Evolutionary conservation across 2,113 vertebrate genomes (phyloP), one percentile per base, ranked within the genome.

Genomic region (Chascanopsetta lugubris): DNA sequence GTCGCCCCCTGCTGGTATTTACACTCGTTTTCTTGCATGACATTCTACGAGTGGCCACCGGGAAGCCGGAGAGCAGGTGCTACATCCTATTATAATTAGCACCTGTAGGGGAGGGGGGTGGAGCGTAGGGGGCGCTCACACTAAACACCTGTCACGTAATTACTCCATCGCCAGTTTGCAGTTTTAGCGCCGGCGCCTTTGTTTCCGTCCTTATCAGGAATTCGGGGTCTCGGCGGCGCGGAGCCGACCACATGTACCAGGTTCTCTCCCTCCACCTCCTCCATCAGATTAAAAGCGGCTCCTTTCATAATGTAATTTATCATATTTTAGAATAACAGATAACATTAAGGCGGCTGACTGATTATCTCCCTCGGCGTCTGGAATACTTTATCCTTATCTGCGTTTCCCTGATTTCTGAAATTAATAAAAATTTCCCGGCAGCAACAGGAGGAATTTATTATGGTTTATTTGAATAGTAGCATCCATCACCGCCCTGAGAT

Each of bases 61-160:
- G n/a, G n/a, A n/a, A n/a, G n/a, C n/a, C n/a, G n/a, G n/a, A n/a
- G n/a, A n/a, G n/a, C n/a, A n/a, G n/a, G n/a, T n/a, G n/a, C n/a
- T n/a, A n/a, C n/a, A n/a, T n/a, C n/a, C n/a, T n/a, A n/a, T n/a
- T n/a, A n/a, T n/a, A 22, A 80, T 76, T 32, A 71, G 46, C 32
- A 56, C 66, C 69, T 54, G 25, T 22, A 4, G 57, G 63, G 58
- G 43, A 8, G 29, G 29, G 29, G 29, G 5, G n/a, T n/a, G n/a
- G n/a, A n/a, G n/a, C n/a, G 25, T 22, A 4, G 57, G 63, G 58
- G 38, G 15, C 1, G 72, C 50, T 61, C 65, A 43, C 61, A 73
- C 51, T 63, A 79, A 79, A 79, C 0, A 69, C 72, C 67, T 54
- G 43, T 48, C 42, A 69, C 30, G 55, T 49, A 54, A 70, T 82